Percentiles rank a stretch among this genome's conserved stretches.
These are phyloP conservation scores for Tragelaphus eurycerus DNA, from an alignment of 2,797 vertebrate genomes.

Conservation along the genomic window DNA sequence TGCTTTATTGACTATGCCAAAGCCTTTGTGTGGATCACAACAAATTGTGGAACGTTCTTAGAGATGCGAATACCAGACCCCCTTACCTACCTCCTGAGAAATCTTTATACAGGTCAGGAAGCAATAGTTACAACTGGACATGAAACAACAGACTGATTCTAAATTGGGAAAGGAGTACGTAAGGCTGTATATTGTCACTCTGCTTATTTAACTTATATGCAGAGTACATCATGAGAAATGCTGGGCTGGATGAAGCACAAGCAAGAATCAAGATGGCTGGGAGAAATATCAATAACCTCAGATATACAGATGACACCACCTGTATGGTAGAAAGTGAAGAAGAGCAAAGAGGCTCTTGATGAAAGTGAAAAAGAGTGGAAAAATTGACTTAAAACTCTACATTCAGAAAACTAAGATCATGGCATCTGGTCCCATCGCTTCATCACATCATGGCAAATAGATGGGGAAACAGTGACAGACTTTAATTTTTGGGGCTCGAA, in stretches of 20 bases:
- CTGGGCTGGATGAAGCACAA: neutral
- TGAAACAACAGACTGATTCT: neutral
- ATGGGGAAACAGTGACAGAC: neutral
- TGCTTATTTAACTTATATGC: neutral
- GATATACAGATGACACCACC: neutral
- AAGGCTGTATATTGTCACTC: neutral
- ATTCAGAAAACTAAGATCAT: neutral
- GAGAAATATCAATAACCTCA: neutral
- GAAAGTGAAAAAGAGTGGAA: neutral
- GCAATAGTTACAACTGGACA: neutral
- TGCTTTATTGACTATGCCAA: neutral
- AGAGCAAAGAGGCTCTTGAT: neutral
- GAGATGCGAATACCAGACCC: neutral
- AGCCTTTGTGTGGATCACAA: neutral
- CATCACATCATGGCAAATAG: neutral
- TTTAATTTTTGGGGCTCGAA: neutral
- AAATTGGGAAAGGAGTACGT: neutral
- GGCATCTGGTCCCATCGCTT: neutral
- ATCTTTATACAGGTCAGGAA: neutral
- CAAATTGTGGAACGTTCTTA: neutral
- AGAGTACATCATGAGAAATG: neutral
- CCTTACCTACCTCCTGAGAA: neutral
- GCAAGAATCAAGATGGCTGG: neutral
- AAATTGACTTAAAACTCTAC: neutral
- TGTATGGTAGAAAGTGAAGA: neutral